A percentile compares a stretch with the other conserved stretches of the same genome.
Conservation (phyloP, 2,113 vertebrate species). For the Gadus chalcogrammus region DNA sequence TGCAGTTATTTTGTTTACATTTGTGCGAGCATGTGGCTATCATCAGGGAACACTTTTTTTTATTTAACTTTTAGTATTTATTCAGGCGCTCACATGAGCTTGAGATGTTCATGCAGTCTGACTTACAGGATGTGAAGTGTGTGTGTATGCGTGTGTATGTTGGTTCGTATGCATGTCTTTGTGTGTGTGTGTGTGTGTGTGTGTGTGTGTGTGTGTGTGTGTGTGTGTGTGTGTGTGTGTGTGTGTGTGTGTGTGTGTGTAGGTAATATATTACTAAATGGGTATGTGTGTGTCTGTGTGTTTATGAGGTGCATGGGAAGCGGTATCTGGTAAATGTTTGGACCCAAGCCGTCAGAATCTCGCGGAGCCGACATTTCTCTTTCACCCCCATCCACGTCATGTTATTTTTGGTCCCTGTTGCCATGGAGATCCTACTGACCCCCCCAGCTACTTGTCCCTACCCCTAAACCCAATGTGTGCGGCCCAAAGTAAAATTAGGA, state of each 20-base stretch:
- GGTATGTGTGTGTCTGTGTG: slow-evolving; percentile 5
- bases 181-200: slow-evolving; percentile 12
- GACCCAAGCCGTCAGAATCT: too few relatives aligned
- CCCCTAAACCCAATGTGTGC: background rate
- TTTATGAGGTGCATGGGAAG: slow-evolving; percentile 33
- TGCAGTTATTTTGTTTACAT: slow-evolving; percentile 22
- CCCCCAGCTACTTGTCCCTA: background rate
- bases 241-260: slow-evolving; percentile 2
- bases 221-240: slow-evolving; percentile 8
- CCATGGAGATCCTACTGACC: slow-evolving; percentile 59
- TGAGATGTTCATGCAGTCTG: slow-evolving; percentile 13
- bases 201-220: slow-evolving; percentile 2
- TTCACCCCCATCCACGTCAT: slow-evolving; percentile 43
- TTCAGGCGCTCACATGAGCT: slow-evolving; percentile 39
- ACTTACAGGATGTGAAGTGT: slow-evolving; percentile 52
- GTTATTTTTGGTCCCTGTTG: slow-evolving; percentile 52
- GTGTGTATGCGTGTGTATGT: slow-evolving; percentile 22
- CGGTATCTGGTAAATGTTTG: too few relatives aligned
- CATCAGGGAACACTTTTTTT: slow-evolving; percentile 31
- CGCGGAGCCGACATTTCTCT: background rate
- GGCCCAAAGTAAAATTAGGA: too few relatives aligned
- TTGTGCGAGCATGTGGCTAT: slow-evolving; percentile 20
- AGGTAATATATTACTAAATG: slow-evolving; percentile 38
- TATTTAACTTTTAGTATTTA: slow-evolving; percentile 43
- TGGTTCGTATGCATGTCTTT: slow-evolving; percentile 12